Base-by-base conservation (phyloP, 2,113 vertebrate species). In the Otus sunia region DNA sequence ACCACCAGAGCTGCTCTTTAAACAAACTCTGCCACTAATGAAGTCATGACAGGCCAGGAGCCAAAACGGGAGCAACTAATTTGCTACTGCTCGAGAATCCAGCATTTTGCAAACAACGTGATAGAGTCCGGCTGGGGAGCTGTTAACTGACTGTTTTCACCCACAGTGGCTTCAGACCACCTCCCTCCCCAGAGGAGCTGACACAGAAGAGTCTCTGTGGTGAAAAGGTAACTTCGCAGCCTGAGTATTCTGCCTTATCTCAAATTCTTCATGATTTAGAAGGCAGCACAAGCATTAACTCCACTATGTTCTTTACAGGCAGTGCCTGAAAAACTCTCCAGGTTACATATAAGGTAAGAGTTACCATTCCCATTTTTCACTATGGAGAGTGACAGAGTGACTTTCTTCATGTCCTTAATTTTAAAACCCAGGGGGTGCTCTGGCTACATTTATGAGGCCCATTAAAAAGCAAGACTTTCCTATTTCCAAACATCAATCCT, bases 21-120 rank as follows among this genome's bases (percentile, higher is more conserved):
- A 45, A 53, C 39, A 73, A 74, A 73, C 58, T 17, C 26, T 75
- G 77, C 30, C 41, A 27, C 66, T 27, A 50, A 36, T 5, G 11
- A 64, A 27, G 41, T 22, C 41, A 12, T 22, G 15, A 37, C 39
- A 55, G 55, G 34, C 32, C 53, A 50, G 55, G 52, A 71, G 25
- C 17, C 43, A 26, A 29, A 79, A 34, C 5, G 26, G 19, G 5
- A 20, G 36, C 25, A 36, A 56, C 12, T 15, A 6, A 47, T 53
- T 39, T 13, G 2, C 4, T 11, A 3, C 2, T 39, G 19, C 56
- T 22, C 15, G 26, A 59, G 72, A 60, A 88, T 15, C 30, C 66
- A 32, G 39, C 27, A 20, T 10, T 56, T 39, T 36, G 5, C 15
- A 12, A 1, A 8, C 2, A 6, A 2, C 6, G 12, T 50, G 55